A percentile compares a stretch with the other conserved stretches of the same genome.
Conservation (phyloP, 2,888 invertebrate species). For the Caprella mutica region DNA sequence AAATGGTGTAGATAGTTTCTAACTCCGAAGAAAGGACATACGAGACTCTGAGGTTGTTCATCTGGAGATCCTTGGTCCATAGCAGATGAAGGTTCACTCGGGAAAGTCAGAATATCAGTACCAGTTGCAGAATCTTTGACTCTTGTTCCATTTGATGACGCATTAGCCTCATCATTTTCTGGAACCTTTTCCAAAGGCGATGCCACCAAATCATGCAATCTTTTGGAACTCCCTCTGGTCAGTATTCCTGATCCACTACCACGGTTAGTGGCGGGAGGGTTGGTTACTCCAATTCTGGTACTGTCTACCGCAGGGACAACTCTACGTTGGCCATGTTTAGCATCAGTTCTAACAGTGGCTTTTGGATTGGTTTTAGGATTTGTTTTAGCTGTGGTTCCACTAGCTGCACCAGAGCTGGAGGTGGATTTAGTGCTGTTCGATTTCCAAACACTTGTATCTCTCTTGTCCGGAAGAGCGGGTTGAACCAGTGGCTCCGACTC, state of each 20-base stretch:
- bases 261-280: background rate
- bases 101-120: background rate
- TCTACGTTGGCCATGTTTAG: too few relatives aligned
- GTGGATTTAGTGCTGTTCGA: conserved; percentile 4
- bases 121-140: background rate
- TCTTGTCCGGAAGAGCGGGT: background rate
- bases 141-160: background rate
- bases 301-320: background rate
- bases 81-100: background rate
- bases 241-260: background rate
- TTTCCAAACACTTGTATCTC: conserved; percentile 4
- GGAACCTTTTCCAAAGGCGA: conserved; percentile 21
- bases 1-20: conserved; percentile 35
- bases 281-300: too few relatives aligned
- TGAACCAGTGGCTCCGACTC: conserved; percentile 27
- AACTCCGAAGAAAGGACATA: conserved; percentile 34
- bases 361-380: background rate
- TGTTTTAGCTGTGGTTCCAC: background rate
- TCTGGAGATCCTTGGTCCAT: background rate
- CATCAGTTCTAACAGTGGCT: background rate
- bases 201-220: conserved; percentile 6
- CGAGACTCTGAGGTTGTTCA: conserved; percentile 14
- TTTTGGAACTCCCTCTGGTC: conserved; percentile 1
- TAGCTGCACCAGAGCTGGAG: background rate
- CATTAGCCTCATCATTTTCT: conserved; percentile 22